Evolutionary conservation across 2,888 invertebrate genomes (phyloP).

Genomic region (Ichneumon xanthorius): DNA sequence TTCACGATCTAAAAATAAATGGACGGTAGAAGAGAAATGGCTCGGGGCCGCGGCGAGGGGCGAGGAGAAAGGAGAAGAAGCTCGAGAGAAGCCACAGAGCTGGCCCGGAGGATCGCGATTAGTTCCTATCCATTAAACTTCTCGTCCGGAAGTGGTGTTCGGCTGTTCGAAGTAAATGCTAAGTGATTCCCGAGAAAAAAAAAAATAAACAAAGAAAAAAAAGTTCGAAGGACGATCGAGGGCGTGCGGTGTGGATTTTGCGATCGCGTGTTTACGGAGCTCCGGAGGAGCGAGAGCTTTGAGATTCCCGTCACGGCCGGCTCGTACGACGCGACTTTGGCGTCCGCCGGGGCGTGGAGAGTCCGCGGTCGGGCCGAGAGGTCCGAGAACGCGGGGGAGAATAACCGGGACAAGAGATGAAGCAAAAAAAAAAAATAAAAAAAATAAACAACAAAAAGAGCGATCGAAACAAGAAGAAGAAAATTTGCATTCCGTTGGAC

Average conservation of each 20-base stretch:
- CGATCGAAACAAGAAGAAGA: conserved; percentile 59
- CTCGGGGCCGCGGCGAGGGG: background rate
- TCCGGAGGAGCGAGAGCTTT: conserved; percentile 15
- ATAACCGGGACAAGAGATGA: conserved; percentile 6
- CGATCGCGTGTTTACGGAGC: conserved; percentile 3
- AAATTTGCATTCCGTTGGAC: conserved; percentile 69
- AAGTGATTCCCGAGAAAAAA: conserved; percentile 23
- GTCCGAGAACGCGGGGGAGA: conserved; percentile 10
- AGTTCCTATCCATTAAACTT: conserved; percentile 50
- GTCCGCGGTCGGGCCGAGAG: conserved; percentile 10
- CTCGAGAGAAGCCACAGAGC: background rate
- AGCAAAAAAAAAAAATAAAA: conserved; percentile 22
- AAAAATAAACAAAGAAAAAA: background rate
- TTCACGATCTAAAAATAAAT: conserved; percentile 54
- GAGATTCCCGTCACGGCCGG: conserved; percentile 27
- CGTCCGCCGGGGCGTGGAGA: conserved; percentile 10
- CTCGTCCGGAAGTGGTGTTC: conserved; percentile 44
- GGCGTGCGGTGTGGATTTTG: background rate
- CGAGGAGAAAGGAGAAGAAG: conserved; percentile 6
- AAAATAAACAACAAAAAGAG: conserved; percentile 21
- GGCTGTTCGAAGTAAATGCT: conserved; percentile 40
- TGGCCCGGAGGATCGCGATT: conserved; percentile 34
- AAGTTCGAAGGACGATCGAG: conserved; percentile 27
- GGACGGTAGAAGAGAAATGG: conserved; percentile 10
- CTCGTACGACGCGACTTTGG: conserved; percentile 9